A percentile compares a stretch with the other conserved stretches of the same genome.
phyloP scores from a whole-genome alignment of 2,113 vertebrate species.

The Quiscalus mexicanus region DNA sequence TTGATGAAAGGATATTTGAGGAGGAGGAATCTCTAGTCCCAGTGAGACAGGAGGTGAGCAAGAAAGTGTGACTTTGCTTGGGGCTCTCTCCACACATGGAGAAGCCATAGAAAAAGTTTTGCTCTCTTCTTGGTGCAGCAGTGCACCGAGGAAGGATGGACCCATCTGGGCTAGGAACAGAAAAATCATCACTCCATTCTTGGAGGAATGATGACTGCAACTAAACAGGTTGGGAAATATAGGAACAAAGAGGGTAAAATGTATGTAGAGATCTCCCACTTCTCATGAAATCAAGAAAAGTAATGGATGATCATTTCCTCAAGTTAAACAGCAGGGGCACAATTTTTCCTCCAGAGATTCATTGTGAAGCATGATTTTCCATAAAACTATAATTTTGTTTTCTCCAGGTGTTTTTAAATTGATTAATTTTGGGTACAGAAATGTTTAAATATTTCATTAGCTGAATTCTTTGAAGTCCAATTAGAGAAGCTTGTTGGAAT shows the following conservation, averaged over 20 bases:
- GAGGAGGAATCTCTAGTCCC: neutral
- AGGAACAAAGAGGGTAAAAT: neutral
- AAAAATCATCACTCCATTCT: neutral
- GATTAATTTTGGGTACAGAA: neutral
- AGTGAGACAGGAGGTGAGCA: neutral
- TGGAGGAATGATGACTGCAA: neutral
- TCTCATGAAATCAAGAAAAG: neutral
- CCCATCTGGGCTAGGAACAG: neutral
- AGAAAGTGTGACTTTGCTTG: neutral
- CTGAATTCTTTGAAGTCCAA: neutral
- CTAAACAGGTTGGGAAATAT: neutral
- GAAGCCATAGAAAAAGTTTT: neutral
- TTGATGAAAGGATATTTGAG: neutral
- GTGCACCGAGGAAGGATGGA: neutral
- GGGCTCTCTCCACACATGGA: neutral
- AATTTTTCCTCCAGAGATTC: neutral
- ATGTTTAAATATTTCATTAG: conserved; percentile 13
- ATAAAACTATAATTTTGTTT: neutral
- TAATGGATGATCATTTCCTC: neutral
- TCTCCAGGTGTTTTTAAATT: conserved; percentile 8
- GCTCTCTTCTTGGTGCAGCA: neutral
- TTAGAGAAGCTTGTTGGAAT: conserved; percentile 2
- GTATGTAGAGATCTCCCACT: neutral
- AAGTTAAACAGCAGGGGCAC: neutral
- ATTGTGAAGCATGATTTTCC: fast-evolving